phyloP scores from a whole-genome alignment of 2,797 vertebrate species.

The Telmatherina bonti region DNA sequence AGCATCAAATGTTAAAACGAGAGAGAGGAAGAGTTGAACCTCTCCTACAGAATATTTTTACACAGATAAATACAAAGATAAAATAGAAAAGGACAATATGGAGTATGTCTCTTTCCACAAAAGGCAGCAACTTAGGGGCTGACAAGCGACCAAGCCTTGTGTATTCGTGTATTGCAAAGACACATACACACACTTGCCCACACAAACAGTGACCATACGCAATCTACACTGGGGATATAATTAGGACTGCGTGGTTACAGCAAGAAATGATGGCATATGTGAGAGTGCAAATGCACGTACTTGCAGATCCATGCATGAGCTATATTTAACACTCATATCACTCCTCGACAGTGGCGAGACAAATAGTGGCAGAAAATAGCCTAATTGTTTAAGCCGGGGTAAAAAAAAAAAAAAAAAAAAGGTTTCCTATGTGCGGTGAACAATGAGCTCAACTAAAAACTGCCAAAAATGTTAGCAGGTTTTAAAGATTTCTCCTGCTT shows the following conservation, averaged over 20 bases:
- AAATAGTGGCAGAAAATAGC: constrained; percentile 74
- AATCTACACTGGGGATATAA: constrained; percentile 59
- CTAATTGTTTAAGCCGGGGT: constrained; percentile 70
- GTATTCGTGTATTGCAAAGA: constrained; percentile 14
- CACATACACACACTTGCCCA: constrained; percentile 19
- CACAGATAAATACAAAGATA: constrained; percentile 29
- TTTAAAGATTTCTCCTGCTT: constrained; percentile 30
- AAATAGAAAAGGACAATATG: constrained; percentile 36
- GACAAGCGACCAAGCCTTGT: constrained; percentile 32
- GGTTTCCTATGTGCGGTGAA: constrained; percentile 70
- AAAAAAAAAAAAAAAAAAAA: constrained; percentile 62
- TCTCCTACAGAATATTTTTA: constrained; percentile 6
- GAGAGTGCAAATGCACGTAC: constrained; percentile 38
- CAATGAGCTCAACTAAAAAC: constrained; percentile 66
- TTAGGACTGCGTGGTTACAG: constrained; percentile 55
- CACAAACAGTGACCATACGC: constrained; percentile 32
- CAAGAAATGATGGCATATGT: constrained; percentile 63
- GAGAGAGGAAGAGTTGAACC: constrained; percentile 4
- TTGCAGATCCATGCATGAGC: constrained; percentile 27
- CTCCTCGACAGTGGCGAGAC: constrained; percentile 60
- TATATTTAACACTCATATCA: constrained; percentile 75
- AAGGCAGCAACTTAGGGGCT: constrained; percentile 41
- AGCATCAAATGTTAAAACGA: constrained; percentile 13
- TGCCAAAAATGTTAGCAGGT: constrained; percentile 16
- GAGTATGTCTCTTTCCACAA: constrained; percentile 25